phyloP scores from a whole-genome alignment of 1,140 invertebrate species.

The Hylaeus anthracinus region DNA sequence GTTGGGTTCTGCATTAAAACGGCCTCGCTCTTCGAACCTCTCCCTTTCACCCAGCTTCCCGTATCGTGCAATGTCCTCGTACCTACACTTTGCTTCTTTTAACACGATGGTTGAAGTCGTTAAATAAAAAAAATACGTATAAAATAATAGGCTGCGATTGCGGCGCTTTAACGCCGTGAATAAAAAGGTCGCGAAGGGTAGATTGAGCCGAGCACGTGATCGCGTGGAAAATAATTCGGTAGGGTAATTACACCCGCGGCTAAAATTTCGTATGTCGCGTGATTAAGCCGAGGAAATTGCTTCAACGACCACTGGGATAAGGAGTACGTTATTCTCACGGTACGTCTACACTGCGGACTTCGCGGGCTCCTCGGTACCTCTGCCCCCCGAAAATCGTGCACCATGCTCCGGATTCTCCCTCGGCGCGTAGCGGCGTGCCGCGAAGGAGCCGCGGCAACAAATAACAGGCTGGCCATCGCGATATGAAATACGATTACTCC shows the following conservation, averaged over 20 bases:
- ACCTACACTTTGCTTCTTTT: too few species aligned
- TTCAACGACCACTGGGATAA: not conserved
- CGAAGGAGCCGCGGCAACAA: slow-evolving; percentile 33
- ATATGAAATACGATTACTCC: slow-evolving; percentile 69
- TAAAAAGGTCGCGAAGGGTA: not conserved
- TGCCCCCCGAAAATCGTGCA: too few species aligned
- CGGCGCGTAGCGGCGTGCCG: not conserved
- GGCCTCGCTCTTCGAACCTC: too few species aligned
- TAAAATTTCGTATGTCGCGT: slow-evolving; percentile 36
- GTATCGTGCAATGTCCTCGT: too few species aligned
- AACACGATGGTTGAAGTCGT: too few species aligned
- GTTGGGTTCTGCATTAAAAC: too few species aligned
- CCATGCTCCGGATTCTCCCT: slow-evolving; percentile 18
- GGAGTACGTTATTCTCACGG: not conserved
- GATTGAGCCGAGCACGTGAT: slow-evolving; percentile 29
- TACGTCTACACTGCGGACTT: not conserved
- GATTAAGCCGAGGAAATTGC: slow-evolving; percentile 25
- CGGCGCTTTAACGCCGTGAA: too few species aligned
- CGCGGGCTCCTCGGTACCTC: too few species aligned
- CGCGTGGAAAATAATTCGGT: slow-evolving; percentile 28
- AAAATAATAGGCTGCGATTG: too few species aligned
- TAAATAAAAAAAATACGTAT: too few species aligned
- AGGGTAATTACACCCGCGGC: slow-evolving; percentile 22
- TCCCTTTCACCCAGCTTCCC: too few species aligned
- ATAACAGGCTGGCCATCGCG: slow-evolving; percentile 59